Evolutionary conservation across 2,888 invertebrate genomes (phyloP).

Genomic region (Eupithecia subfuscata): DNA sequence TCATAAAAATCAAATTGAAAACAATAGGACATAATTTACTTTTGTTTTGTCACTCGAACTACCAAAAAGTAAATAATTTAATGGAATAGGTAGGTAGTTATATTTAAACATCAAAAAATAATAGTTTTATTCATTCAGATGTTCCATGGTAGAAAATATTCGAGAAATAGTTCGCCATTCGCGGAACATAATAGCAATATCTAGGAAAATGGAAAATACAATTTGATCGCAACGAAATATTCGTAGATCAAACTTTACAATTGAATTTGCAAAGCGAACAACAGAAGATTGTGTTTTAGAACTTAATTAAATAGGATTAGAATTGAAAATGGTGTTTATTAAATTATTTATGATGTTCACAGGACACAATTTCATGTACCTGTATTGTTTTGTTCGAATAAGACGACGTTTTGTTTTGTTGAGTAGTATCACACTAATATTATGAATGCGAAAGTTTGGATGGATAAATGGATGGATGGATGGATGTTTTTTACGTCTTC

Average conservation of each 20-base stretch:
- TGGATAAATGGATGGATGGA: no score
- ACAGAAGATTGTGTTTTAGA: slow-evolving; percentile 17
- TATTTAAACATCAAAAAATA: no score
- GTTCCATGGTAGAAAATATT: not conserved
- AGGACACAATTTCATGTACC: not conserved
- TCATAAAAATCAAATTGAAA: no score
- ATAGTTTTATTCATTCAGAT: not conserved
- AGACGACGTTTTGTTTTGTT: no score
- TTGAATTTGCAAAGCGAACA: slow-evolving; percentile 23
- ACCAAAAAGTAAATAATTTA: no score
- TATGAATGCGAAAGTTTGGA: no score
- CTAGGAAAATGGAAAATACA: slow-evolving; percentile 35
- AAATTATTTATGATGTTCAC: not conserved
- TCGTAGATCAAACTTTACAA: slow-evolving; percentile 37
- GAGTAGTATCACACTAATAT: no score
- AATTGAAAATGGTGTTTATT: slow-evolving; percentile 1
- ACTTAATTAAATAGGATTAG: slow-evolving; percentile 11
- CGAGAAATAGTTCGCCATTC: not conserved
- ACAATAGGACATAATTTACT: no score
- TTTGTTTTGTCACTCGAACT: no score
- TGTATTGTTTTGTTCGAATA: no score
- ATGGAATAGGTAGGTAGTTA: no score
- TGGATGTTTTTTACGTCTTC: no score
- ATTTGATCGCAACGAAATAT: slow-evolving; percentile 48
- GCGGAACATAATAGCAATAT: slow-evolving; percentile 10